Evolutionary conservation across 1,140 invertebrate species (phyloP).

Genomic region (Sesamia nonagrioides): DNA sequence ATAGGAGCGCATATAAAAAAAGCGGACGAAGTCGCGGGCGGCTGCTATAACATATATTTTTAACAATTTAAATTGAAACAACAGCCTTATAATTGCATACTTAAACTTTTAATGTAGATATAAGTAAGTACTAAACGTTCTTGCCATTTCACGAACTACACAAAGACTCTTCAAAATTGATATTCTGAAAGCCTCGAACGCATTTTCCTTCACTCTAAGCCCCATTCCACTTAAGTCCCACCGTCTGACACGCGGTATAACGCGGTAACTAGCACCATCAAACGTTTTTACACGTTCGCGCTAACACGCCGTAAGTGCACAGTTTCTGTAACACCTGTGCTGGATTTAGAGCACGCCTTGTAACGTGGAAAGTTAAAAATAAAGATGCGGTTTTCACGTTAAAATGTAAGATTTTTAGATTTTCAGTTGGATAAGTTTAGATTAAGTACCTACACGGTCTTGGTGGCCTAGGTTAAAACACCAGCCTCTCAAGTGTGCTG

Average conservation of each 20-base stretch:
- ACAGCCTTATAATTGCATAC: no score
- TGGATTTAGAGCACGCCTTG: constrained; percentile 1
- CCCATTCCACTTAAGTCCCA: constrained; percentile 10
- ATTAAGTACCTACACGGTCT: no score
- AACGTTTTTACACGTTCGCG: not conserved
- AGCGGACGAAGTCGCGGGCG: no score
- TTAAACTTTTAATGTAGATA: no score
- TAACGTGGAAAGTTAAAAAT: constrained; percentile 11
- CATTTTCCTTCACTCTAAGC: constrained; percentile 1
- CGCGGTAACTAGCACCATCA: not conserved
- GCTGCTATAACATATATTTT: no score
- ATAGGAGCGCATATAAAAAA: no score
- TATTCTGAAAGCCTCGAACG: not conserved
- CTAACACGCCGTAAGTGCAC: constrained; percentile 28
- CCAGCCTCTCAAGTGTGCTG: no score
- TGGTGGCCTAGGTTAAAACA: no score
- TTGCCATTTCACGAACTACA: not conserved
- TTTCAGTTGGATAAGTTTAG: not conserved
- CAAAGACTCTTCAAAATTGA: not conserved
- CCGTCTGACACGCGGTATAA: constrained; percentile 22
- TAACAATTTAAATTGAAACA: no score
- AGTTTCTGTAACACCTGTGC: constrained; percentile 20
- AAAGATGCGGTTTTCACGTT: not conserved
- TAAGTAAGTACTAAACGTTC: not conserved
- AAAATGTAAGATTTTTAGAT: not conserved